phyloP scores from a whole-genome alignment of 2,113 vertebrate genomes.

The Arvicanthis niloticus region DNA sequence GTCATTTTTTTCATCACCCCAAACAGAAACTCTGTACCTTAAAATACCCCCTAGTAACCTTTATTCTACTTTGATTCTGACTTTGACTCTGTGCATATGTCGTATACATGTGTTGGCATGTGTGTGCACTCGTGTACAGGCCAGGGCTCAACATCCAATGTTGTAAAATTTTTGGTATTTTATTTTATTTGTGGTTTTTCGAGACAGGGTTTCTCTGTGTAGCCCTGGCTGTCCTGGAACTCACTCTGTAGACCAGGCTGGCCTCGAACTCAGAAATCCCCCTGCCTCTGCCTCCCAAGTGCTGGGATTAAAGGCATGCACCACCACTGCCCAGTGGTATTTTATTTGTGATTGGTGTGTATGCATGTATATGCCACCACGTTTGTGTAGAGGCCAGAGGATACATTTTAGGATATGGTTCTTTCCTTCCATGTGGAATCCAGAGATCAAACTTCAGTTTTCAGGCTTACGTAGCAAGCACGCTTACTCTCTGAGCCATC shows the following conservation, averaged over 20 bases:
- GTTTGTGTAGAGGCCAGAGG: background rate
- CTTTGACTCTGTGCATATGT: background rate
- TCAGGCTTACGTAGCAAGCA: background rate
- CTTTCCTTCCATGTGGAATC: background rate
- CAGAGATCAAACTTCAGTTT: background rate
- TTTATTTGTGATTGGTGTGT: background rate
- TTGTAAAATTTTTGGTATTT: background rate
- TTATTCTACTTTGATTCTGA: background rate
- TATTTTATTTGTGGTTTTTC: too few relatives aligned
- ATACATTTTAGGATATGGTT: background rate
- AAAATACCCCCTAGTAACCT: background rate
- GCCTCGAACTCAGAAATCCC: too few relatives aligned
- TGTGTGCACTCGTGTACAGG: background rate
- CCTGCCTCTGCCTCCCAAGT: too few relatives aligned
- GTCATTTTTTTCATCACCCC: background rate
- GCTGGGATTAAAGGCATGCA: too few relatives aligned
- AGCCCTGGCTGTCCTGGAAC: too few relatives aligned
- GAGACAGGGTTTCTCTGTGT: too few relatives aligned
- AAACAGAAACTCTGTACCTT: background rate
- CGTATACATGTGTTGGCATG: background rate
- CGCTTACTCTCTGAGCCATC: background rate
- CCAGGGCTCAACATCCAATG: background rate
- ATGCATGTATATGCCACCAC: background rate
- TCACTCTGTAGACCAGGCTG: too few relatives aligned
- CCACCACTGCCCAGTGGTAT: too few relatives aligned